These are phyloP conservation scores for Dichetophora obliterata DNA, from an alignment of 2,888 invertebrate genomes.

Conservation along the genomic window DNA sequence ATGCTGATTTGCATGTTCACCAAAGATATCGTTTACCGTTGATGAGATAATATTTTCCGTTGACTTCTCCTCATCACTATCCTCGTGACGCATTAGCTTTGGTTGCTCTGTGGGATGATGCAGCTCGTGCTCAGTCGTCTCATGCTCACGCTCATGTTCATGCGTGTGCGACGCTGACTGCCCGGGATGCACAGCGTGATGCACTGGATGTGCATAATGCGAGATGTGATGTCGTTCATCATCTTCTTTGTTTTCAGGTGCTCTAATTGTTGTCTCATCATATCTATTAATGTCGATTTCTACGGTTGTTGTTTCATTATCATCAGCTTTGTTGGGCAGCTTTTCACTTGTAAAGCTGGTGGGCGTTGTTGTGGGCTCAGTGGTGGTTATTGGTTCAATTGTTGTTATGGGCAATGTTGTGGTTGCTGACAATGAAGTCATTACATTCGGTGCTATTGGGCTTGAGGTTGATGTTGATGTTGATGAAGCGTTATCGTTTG, in stretches of 20 bases:
- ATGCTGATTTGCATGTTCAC: constrained; percentile 32
- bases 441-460: not conserved
- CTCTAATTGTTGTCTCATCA: constrained; percentile 45
- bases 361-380: constrained; percentile 64
- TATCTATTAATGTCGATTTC: constrained; percentile 35
- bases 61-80: constrained; percentile 53
- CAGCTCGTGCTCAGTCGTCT: constrained; percentile 43
- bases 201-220: constrained; percentile 8
- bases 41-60: constrained; percentile 46
- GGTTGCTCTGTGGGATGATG: constrained; percentile 47
- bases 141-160: constrained; percentile 39
- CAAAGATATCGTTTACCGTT: constrained; percentile 46
- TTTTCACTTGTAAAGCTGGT: constrained; percentile 28
- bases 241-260: constrained; percentile 32
- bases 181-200: constrained; percentile 27
- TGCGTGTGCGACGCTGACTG: constrained; percentile 30
- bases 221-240: constrained; percentile 34
- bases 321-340: not conserved
- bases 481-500: constrained; percentile 17
- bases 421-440: constrained; percentile 43
- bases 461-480: constrained; percentile 15
- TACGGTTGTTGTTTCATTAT: constrained; percentile 25
- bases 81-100: constrained; percentile 41
- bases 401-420: constrained; percentile 55
- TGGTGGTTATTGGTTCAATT: constrained; percentile 64